A percentile compares a stretch with the other conserved stretches of the same genome.
phyloP scores from a whole-genome alignment of 37 sponge, comb jelly and placozoan species.

The Mnemiopsis leidyi region DNA sequence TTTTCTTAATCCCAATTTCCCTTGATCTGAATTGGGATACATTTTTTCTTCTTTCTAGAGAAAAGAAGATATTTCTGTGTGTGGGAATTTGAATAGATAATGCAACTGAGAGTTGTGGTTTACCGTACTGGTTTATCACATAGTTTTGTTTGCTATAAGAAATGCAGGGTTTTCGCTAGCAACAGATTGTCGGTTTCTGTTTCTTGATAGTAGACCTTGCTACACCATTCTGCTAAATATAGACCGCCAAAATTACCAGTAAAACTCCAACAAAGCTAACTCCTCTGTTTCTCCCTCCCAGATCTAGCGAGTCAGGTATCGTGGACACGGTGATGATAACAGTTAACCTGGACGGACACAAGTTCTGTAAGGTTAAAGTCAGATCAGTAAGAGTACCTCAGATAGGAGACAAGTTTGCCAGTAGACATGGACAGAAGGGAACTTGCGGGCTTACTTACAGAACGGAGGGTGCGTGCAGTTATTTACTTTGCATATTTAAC shows the following conservation, averaged over 20 bases:
- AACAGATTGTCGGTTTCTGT: slow-evolving; percentile 66
- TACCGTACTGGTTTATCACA: neutral
- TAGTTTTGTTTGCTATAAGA: slow-evolving; percentile 28
- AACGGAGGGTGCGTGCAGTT: slow-evolving; percentile 95
- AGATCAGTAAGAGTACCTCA: slow-evolving; percentile 94
- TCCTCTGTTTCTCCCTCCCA: neutral
- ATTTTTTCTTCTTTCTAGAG: no score
- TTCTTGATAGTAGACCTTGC: slow-evolving; percentile 55
- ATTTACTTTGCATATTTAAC: neutral
- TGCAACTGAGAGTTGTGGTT: slow-evolving; percentile 66
- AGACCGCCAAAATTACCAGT: no score
- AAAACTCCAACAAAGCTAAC: no score
- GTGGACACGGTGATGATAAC: slow-evolving; percentile 97
- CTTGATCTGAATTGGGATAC: neutral
- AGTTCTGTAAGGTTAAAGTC: slow-evolving; percentile 96
- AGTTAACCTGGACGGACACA: slow-evolving; percentile 95
- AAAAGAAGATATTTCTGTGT: no score
- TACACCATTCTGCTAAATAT: neutral
- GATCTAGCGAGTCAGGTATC: slow-evolving; percentile 95
- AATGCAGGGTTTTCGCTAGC: slow-evolving; percentile 64
- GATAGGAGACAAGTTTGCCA: slow-evolving; percentile 99
- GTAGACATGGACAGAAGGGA: slow-evolving; percentile 99
- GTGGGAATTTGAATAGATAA: neutral
- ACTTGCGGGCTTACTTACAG: slow-evolving; percentile 96
- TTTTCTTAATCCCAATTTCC: neutral